Evolutionary conservation across 2,888 invertebrate species (phyloP).

Genomic region (Patella ulyssiponensis): DNA sequence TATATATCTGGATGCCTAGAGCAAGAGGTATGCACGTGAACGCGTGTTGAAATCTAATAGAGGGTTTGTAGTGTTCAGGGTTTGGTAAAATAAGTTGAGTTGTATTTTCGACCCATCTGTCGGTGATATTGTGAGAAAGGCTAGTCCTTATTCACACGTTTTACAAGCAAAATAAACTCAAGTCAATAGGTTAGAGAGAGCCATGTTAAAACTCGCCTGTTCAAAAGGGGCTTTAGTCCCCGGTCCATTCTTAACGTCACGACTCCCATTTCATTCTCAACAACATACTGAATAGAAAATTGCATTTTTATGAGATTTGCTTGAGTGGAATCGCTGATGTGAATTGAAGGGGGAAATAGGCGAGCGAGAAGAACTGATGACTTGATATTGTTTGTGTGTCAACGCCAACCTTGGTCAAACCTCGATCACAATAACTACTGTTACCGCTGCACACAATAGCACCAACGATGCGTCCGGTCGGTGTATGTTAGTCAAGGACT

Average conservation of each 20-base stretch:
- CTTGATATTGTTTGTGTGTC: conserved; percentile 4
- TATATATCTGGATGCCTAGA: neutral
- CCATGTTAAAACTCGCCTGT: conserved; percentile 13
- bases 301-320: conserved; percentile 36
- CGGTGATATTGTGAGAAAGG: conserved; percentile 9
- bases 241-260: conserved; percentile 28
- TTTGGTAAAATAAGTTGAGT: neutral
- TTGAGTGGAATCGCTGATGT: conserved; percentile 10
- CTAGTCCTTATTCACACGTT: conserved; percentile 23
- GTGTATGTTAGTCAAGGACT: neutral
- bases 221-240: conserved; percentile 3
- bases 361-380: neutral
- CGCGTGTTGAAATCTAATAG: neutral
- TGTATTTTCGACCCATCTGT: conserved; percentile 23
- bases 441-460: neutral
- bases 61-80: neutral
- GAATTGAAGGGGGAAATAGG: neutral
- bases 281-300: conserved; percentile 33
- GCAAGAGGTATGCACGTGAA: neutral
- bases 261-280: conserved; percentile 29
- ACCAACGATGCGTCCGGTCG: neutral
- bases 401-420: conserved; percentile 1
- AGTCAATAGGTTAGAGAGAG: conserved; percentile 19
- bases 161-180: conserved; percentile 29
- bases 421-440: neutral